Conservation (phyloP, 53 echinoderm and acorn worm genomes). For the Paracentrotus lividus region DNA sequence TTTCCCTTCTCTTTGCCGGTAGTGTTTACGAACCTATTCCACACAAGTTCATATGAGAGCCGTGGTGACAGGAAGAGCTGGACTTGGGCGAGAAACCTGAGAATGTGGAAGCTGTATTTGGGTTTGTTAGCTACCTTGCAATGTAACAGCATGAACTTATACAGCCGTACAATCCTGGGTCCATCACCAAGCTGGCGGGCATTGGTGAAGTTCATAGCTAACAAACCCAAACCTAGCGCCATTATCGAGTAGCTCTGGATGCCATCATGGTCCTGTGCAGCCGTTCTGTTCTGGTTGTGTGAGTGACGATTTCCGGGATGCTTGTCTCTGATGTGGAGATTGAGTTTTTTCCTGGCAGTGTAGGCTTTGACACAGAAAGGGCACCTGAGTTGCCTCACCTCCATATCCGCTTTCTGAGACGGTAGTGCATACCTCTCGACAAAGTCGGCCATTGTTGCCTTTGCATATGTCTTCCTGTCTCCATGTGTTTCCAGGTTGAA, state of each 20-base stretch:
- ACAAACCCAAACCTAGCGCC: neutral
- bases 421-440: constrained; percentile 67
- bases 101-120: neutral
- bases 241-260: neutral
- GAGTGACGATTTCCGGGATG: constrained; percentile 11
- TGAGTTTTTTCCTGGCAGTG: neutral
- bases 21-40: constrained; percentile 11
- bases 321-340: constrained; percentile 32
- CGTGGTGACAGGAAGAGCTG: constrained; percentile 17
- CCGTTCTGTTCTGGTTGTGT: neutral
- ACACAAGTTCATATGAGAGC: neutral
- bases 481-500: constrained; percentile 66
- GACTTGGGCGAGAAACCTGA: neutral
- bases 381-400: too few species aligned
- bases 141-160: neutral
- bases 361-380: neutral
- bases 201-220: neutral
- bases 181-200: constrained; percentile 9
- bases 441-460: constrained; percentile 22
- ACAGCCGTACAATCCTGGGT: neutral
- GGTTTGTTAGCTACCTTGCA: neutral
- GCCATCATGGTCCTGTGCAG: neutral
- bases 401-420: too few species aligned
- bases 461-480: constrained; percentile 33
- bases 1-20: neutral